These are phyloP conservation scores for Tachysurus vachellii DNA, from an alignment of 2,113 vertebrate species.

Conservation along the genomic window DNA sequence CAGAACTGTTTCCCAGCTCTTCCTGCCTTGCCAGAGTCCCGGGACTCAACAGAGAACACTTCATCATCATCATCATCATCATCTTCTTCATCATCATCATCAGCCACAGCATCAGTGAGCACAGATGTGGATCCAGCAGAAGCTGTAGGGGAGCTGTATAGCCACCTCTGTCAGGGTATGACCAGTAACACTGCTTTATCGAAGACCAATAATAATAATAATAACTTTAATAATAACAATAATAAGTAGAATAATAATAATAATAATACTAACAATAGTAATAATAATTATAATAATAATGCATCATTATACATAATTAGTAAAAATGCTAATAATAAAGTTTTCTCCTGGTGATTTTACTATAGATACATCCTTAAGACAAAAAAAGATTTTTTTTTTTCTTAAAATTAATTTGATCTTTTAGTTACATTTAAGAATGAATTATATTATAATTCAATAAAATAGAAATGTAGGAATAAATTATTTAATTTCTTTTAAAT, in stretches of 20 bases:
- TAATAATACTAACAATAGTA: not conserved
- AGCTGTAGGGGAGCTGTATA: conserved; percentile 83
- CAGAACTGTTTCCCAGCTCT: conserved; percentile 90
- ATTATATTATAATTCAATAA: not conserved
- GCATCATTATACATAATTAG: not conserved
- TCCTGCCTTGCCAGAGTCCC: conserved; percentile 67
- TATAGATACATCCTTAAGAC: not conserved
- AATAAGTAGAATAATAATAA: not conserved
- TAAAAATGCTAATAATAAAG: not conserved
- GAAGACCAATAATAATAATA: not conserved
- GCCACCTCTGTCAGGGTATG: conserved; percentile 87
- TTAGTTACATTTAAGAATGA: not conserved
- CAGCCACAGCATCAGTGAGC: conserved; percentile 55
- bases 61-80: not conserved
- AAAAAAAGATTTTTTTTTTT: not conserved
- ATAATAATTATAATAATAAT: not conserved
- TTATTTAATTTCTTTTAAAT: too few species aligned
- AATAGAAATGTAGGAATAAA: too few species aligned
- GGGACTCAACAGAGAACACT: conserved; percentile 51
- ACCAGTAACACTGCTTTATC: not conserved
- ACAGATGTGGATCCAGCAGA: conserved; percentile 61
- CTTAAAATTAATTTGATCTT: not conserved
- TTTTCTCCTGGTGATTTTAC: not conserved
- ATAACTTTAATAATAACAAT: not conserved
- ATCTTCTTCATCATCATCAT: conserved; percentile 22